Evolutionary conservation across 2,113 vertebrate genomes (phyloP).

Genomic region (Gasterosteus nipponicus): DNA sequence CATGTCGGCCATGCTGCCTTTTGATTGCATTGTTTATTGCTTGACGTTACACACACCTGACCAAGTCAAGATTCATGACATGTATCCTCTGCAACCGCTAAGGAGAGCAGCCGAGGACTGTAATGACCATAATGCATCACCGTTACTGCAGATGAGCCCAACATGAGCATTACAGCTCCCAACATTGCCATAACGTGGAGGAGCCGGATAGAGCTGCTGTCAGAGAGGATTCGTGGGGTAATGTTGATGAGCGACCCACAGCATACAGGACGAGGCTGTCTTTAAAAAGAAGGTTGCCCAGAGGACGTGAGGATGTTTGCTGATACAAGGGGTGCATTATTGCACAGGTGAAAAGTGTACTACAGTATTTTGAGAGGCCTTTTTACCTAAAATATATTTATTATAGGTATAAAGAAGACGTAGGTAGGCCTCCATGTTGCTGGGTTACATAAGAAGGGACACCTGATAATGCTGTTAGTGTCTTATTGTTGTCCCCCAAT

Average conservation of each 20-base stretch:
- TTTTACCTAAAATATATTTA: neutral
- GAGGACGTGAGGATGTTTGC: slow-evolving; percentile 13
- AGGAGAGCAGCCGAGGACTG: slow-evolving; percentile 48
- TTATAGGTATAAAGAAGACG: neutral
- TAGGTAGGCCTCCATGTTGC: neutral
- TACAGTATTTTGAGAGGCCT: neutral
- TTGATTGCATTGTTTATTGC: slow-evolving; percentile 21
- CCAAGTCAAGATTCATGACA: slow-evolving; percentile 52
- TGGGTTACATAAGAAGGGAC: neutral
- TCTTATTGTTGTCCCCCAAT: too few relatives aligned
- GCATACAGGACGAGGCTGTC: slow-evolving; percentile 32
- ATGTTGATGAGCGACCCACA: slow-evolving; percentile 27
- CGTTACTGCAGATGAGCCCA: slow-evolving; percentile 30
- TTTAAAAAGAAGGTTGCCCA: slow-evolving; percentile 35
- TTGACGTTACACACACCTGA: slow-evolving; percentile 8
- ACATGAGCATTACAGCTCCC: slow-evolving; percentile 15
- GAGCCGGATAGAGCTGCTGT: slow-evolving; percentile 11
- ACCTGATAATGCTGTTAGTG: neutral
- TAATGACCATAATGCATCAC: slow-evolving; percentile 62
- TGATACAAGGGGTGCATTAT: slow-evolving; percentile 2
- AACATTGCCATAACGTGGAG: slow-evolving; percentile 5
- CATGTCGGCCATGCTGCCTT: neutral
- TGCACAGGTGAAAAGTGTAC: neutral
- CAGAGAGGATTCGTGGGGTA: slow-evolving; percentile 5
- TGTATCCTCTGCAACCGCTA: slow-evolving; percentile 19